A percentile compares a stretch with the other conserved stretches of the same genome.
These are phyloP conservation scores for Neosalanx taihuensis DNA, from an alignment of 2,797 vertebrate genomes.

Conservation along the genomic window DNA sequence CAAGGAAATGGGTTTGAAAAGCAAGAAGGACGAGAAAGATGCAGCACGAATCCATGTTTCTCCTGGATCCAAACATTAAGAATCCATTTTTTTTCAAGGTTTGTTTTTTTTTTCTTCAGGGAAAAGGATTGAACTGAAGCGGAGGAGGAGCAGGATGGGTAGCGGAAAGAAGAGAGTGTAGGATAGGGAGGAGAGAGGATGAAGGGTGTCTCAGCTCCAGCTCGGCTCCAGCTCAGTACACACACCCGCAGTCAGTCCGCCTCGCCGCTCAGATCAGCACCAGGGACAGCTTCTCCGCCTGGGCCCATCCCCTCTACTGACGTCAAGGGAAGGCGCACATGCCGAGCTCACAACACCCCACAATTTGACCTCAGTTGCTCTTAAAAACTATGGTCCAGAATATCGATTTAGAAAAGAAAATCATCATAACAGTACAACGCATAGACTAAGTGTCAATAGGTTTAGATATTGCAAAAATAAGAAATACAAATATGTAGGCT, in stretches of 20 bases:
- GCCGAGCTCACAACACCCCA: neutral
- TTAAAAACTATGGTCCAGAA: no score
- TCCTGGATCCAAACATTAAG: slow-evolving; percentile 38
- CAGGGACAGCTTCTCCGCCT: slow-evolving; percentile 24
- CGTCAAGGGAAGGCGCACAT: slow-evolving; percentile 24
- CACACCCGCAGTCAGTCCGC: slow-evolving; percentile 33
- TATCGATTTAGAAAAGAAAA: no score
- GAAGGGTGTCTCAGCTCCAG: slow-evolving; percentile 13
- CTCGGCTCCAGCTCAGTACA: neutral
- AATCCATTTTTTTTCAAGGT: slow-evolving; percentile 37
- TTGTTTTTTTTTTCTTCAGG: neutral
- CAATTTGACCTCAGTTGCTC: no score
- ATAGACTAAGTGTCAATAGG: no score
- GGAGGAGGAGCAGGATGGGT: slow-evolving; percentile 20
- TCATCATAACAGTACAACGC: no score
- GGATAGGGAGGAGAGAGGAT: slow-evolving; percentile 7
- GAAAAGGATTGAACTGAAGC: neutral
- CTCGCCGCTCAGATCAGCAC: slow-evolving; percentile 33
- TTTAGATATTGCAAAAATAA: no score
- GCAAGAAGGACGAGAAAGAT: slow-evolving; percentile 41
- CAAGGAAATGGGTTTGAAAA: slow-evolving; percentile 18
- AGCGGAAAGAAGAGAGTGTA: slow-evolving; percentile 11
- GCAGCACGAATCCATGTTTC: slow-evolving; percentile 50
- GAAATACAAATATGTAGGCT: no score
- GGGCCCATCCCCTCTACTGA: slow-evolving; percentile 18